Evolutionary conservation across 2,113 vertebrate species (phyloP).

Genomic region (Sapayoa aenigma): DNA sequence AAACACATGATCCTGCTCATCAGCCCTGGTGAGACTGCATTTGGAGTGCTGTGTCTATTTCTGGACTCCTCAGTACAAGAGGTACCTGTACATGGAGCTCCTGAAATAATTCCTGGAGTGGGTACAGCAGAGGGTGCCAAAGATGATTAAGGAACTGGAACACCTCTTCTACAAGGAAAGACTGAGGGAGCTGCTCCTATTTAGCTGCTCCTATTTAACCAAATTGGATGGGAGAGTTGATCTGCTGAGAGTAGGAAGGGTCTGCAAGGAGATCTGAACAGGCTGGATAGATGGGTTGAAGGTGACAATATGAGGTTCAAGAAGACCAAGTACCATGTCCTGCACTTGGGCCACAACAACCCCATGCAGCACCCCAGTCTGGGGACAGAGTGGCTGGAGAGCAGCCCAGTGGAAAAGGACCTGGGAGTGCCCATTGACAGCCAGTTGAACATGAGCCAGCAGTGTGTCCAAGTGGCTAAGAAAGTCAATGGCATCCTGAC

Average conservation of each 20-base stretch:
- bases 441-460: not conserved
- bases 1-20: not conserved
- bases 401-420: not conserved
- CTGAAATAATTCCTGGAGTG: not conserved
- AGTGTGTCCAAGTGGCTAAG: not conserved
- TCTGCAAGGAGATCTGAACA: not conserved
- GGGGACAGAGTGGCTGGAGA: not conserved
- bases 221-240: not conserved
- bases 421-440: not conserved
- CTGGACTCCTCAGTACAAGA: not conserved
- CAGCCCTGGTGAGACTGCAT: not conserved
- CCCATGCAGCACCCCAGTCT: not conserved
- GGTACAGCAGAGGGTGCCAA: not conserved
- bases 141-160: not conserved
- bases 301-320: rapidly evolving
- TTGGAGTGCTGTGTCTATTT: not conserved
- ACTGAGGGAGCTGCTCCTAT: too few species aligned
- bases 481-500: not conserved
- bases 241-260: not conserved
- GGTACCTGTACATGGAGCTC: not conserved
- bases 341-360: not conserved
- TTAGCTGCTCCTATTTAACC: too few species aligned
- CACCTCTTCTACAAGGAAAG: too few species aligned
- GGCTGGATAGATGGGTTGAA: not conserved
- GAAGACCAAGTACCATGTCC: not conserved